A percentile compares a stretch with the other conserved stretches of the same genome.
These are phyloP conservation scores for Pterostichus madidus DNA, from an alignment of 2,888 invertebrate species.

Conservation along the genomic window DNA sequence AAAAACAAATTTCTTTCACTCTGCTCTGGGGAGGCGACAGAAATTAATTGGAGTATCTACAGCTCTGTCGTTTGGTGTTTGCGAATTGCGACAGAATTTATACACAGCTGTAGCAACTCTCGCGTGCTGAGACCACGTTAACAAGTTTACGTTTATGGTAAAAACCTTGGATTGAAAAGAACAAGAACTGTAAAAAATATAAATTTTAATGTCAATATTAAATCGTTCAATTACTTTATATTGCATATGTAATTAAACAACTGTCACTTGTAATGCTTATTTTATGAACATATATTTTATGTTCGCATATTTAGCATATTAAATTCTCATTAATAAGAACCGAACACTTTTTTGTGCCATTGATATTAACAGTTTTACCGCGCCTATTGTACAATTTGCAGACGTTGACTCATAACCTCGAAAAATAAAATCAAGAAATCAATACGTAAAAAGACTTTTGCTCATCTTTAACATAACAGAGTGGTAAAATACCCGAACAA, in stretches of 20 bases:
- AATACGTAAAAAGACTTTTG: slow-evolving; percentile 16
- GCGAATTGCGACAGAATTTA: slow-evolving; percentile 5
- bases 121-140: slow-evolving; percentile 48
- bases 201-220: slow-evolving; percentile 23
- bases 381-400: slow-evolving; percentile 19
- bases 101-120: slow-evolving; percentile 20
- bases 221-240: slow-evolving; percentile 12
- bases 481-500: not conserved
- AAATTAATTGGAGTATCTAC: slow-evolving; percentile 6
- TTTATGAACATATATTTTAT: not conserved
- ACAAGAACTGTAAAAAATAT: slow-evolving; percentile 46
- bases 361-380: slow-evolving; percentile 18
- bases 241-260: slow-evolving; percentile 5
- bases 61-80: not conserved
- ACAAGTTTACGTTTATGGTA: slow-evolving; percentile 53
- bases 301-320: not conserved
- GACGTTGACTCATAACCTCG: slow-evolving; percentile 41
- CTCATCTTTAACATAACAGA: not conserved
- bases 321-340: slow-evolving; percentile 27
- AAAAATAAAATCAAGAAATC: slow-evolving; percentile 44
- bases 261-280: not conserved
- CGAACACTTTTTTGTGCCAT: not conserved
- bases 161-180: slow-evolving; percentile 63
- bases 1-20: not conserved
- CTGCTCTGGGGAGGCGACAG: no score